Percentiles rank a stretch among this genome's conserved stretches.
phyloP scores from a whole-genome alignment of 2,888 invertebrate genomes.

The Synanthedon formicaeformis region DNA sequence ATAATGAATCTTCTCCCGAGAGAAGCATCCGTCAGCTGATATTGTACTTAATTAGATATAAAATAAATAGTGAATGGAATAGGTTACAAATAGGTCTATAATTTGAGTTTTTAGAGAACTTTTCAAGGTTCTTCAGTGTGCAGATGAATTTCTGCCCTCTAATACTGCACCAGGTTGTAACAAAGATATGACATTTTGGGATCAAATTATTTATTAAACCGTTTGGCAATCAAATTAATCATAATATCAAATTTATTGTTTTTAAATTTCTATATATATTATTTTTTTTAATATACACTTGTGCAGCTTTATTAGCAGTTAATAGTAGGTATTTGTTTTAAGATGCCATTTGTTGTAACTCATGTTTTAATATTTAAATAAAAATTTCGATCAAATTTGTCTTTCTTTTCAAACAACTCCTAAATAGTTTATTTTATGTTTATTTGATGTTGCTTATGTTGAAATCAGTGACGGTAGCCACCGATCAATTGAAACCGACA shows the following conservation, averaged over 20 bases:
- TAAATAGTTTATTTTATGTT: too few relatives aligned
- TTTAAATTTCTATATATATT: conserved; percentile 15
- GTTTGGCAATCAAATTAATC: conserved; percentile 31
- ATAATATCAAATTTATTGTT: conserved; percentile 4
- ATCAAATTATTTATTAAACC: conserved; percentile 36
- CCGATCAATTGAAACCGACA: too few relatives aligned
- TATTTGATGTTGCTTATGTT: too few relatives aligned
- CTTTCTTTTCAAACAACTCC: conserved; percentile 13
- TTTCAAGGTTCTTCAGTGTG: background rate
- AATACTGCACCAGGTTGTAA: background rate
- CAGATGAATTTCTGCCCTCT: background rate
- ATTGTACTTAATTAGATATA: conserved; percentile 47
- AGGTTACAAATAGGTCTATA: conserved; percentile 24
- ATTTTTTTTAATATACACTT: conserved; percentile 30
- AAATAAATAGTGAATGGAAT: conserved; percentile 26
- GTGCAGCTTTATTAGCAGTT: conserved; percentile 70
- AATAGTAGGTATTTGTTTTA: conserved; percentile 41
- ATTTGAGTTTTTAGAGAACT: too few relatives aligned
- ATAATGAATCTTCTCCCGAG: background rate
- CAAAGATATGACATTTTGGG: conserved; percentile 34
- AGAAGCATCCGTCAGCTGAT: background rate
- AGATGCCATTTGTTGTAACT: conserved; percentile 70
- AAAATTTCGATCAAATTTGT: conserved; percentile 39
- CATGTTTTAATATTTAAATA: conserved; percentile 68
- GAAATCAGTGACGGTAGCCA: too few relatives aligned